phyloP scores from a whole-genome alignment of 1,140 invertebrate genomes.

The Hypothenemus hampei region DNA sequence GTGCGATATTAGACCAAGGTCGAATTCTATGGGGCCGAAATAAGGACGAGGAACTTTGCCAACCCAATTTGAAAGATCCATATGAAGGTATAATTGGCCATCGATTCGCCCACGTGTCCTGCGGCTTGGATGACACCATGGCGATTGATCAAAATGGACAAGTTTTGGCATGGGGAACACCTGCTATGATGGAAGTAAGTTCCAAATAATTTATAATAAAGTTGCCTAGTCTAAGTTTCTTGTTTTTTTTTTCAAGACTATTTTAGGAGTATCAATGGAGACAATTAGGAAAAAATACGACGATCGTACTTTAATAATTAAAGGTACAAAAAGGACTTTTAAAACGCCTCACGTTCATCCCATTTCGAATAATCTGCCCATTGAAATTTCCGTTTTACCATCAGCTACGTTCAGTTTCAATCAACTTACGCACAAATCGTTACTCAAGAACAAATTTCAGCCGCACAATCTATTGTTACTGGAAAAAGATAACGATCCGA shows the following conservation, averaged over 20 bases:
- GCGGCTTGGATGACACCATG: slow-evolving; percentile 69
- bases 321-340: slow-evolving; percentile 49
- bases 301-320: slow-evolving; percentile 48
- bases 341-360: slow-evolving; percentile 45
- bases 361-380: slow-evolving; percentile 37
- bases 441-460: slow-evolving; percentile 31
- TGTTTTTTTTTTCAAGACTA: slow-evolving; percentile 38
- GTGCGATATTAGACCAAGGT: slow-evolving; percentile 39
- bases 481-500: slow-evolving; percentile 28
- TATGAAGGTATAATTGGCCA: slow-evolving; percentile 34
- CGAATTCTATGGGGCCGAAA: slow-evolving; percentile 41
- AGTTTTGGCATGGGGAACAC: slow-evolving; percentile 62
- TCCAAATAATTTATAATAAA: not conserved
- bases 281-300: slow-evolving; percentile 44
- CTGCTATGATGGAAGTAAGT: slow-evolving; percentile 54
- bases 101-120: slow-evolving; percentile 48
- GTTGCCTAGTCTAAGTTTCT: not conserved
- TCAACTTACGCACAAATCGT: slow-evolving; percentile 30
- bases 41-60: slow-evolving; percentile 40
- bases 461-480: slow-evolving; percentile 30
- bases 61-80: slow-evolving; percentile 37
- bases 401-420: slow-evolving; percentile 42
- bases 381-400: slow-evolving; percentile 43
- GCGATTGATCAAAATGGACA: slow-evolving; percentile 54
- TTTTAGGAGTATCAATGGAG: slow-evolving; percentile 45